These are phyloP conservation scores for Acanthis flammea DNA, from an alignment of 2,797 vertebrate genomes.

Conservation along the genomic window DNA sequence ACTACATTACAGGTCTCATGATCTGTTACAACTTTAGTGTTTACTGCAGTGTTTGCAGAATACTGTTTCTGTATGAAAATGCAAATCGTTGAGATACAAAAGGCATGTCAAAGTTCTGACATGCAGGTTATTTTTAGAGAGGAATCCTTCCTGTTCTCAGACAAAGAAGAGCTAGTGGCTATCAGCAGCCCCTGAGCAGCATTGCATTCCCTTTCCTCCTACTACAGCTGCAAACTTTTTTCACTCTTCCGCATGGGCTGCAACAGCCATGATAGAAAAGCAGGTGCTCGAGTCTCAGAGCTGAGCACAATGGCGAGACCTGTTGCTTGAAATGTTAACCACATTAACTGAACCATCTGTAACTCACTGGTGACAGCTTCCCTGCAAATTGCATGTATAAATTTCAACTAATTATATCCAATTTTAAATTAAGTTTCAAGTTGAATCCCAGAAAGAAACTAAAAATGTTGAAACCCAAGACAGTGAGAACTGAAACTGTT, in stretches of 20 bases:
- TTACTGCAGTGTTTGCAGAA: not conserved
- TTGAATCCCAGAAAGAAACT: not conserved
- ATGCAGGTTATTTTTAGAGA: not conserved
- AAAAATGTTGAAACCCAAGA: not conserved
- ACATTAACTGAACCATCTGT: not conserved
- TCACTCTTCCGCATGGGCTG: fast-evolving
- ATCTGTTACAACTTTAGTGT: not conserved
- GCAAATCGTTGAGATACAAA: not conserved
- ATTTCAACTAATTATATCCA: not conserved
- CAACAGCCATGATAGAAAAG: not conserved
- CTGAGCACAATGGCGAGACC: fast-evolving
- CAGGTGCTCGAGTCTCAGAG: not conserved
- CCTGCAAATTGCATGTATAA: not conserved
- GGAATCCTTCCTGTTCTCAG: not conserved
- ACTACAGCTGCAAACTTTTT: not conserved
- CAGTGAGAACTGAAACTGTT: not conserved
- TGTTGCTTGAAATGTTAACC: fast-evolving
- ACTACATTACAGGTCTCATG: not conserved
- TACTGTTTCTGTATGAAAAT: not conserved
- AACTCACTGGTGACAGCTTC: not conserved
- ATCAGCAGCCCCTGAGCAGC: not conserved
- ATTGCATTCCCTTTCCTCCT: not conserved
- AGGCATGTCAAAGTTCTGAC: not conserved
- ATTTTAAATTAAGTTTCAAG: not conserved
- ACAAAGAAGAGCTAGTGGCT: not conserved